Conservation (phyloP, 2,888 invertebrate genomes). For the Aromia moschata region DNA sequence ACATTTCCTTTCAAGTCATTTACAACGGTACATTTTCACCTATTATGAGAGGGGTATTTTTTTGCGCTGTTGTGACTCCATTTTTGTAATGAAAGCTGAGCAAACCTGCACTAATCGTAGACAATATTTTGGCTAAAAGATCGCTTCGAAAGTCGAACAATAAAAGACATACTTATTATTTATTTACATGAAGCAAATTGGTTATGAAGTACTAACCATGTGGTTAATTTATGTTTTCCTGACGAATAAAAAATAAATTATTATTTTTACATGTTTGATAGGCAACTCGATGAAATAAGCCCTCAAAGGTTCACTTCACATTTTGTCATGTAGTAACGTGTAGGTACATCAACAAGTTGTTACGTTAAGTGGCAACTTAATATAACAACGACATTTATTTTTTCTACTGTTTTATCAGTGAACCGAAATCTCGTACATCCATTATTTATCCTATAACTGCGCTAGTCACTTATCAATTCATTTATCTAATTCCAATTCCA, state of each 20-base stretch:
- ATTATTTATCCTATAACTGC: conserved; percentile 15
- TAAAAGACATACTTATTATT: too few relatives aligned
- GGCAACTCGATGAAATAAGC: too few relatives aligned
- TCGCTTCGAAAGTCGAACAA: too few relatives aligned
- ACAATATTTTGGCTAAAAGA: too few relatives aligned
- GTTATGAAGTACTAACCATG: too few relatives aligned
- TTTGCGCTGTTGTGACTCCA: conserved; percentile 26
- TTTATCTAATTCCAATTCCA: conserved; percentile 11
- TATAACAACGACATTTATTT: not conserved
- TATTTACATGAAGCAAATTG: too few relatives aligned
- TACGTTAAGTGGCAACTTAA: not conserved
- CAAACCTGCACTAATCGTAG: not conserved
- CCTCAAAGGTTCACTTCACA: too few relatives aligned
- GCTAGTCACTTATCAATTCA: conserved; percentile 3
- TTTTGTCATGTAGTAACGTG: too few relatives aligned
- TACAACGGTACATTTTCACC: conserved; percentile 33
- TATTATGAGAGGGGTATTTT: conserved; percentile 29
- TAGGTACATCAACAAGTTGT: not conserved
- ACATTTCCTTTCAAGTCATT: conserved; percentile 33
- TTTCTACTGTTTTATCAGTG: not conserved
- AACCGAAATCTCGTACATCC: not conserved
- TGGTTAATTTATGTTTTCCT: too few relatives aligned
- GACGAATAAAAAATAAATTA: too few relatives aligned
- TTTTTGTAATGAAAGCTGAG: conserved; percentile 19
- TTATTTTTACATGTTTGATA: too few relatives aligned